Base-by-base conservation (phyloP, 2,888 invertebrate species). In the Malthinus seriepunctatus region DNA sequence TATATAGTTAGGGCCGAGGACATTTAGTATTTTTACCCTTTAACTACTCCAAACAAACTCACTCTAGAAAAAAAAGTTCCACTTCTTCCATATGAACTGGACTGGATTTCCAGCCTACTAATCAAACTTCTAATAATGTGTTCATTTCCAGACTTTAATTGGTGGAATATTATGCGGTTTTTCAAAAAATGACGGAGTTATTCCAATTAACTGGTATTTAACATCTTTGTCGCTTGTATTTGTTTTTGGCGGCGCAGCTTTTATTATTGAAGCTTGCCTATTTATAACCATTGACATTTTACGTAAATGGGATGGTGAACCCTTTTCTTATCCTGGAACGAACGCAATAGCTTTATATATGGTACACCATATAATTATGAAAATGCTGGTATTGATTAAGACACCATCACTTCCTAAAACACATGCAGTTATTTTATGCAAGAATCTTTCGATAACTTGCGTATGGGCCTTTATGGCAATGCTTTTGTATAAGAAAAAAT, bases 201-300 rank as follows among this genome's bases (percentile, higher is more conserved):
- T 95, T 51, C 94, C 94, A 0, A 74, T 94, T 44, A 94, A 92
- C 79, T 95, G 94, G 80, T 91, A 90, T 72, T 82, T 95, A 45
- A 93, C 93, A 93, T 91, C 92, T 0, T 74, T 92, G 3, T 91
- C 92, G 0, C 93, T 84, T 77, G 86, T 88, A 51, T 78, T 91
- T n/a, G 83, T 86, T 14, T 83, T 88, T 4, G 82, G 88, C 0
- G 83, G 87, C 47, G 81, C 89, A 74, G 91, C 91, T 0, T 87
- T 90, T 72, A 73, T 89, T 52, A 77, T 91, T 7, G 85, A 89
- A 65, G 81, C 86, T 0, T 71, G 85, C 44, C 77, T 92, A 32
- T 92, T 90, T 73, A 78, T 88, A 52, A 64, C 88, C 1, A 87
- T 92, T 49, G 93, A 93, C 71, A 81, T 90, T 57, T 84, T 84